Evolutionary conservation across 2,888 invertebrate genomes (phyloP), one percentile per base, ranked within the genome.

Genomic region (Diploptera punctata): DNA sequence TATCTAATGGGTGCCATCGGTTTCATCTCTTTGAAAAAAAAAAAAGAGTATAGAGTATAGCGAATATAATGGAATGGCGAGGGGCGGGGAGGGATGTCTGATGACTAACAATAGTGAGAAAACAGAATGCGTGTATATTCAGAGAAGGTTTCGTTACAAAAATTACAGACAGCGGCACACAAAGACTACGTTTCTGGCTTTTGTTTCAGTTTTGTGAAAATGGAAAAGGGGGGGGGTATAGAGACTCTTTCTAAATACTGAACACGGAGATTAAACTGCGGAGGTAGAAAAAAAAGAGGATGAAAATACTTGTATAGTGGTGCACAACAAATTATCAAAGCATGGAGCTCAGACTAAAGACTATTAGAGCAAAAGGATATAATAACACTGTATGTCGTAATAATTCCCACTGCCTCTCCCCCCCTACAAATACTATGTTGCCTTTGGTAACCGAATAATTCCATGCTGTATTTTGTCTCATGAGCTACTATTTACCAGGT

Each of bases 321-420:
- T 1, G 62, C 29, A 65, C 24, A 65, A 65, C 65, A 65, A 65
- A 65, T 65, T 44, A 65, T 65, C 65, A 65, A 65, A 43, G 65
- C 44, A 43, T 16, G 57, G 29, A 57, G 26, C 29, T n/a, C 29
- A 33, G 16, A 57, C 57, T 57, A 31, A 57, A 57, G 29, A 31
- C 57, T 57, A 57, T 57, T 29, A 29, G 13, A 57, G 57, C 57
- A 29, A 57, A 57, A 29, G 57, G 29, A 57, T 57, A 57, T 57
- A 57, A 57, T 57, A 57, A 29, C 57, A 57, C 57, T 29, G 57
- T 57, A 29, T 57, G 21, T n/a, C 57, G 31, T 29, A 57, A 57
- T 57, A 57, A 29, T 57, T 57, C 57, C 16, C 29, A 57, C 57
- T 24, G 24, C 52, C 24, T 24, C 52, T 21, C 52, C 52, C n/a